A percentile compares a stretch with the other conserved stretches of the same genome.
phyloP scores from a whole-genome alignment of 2,113 vertebrate genomes.

The Anoplopoma fimbria region DNA sequence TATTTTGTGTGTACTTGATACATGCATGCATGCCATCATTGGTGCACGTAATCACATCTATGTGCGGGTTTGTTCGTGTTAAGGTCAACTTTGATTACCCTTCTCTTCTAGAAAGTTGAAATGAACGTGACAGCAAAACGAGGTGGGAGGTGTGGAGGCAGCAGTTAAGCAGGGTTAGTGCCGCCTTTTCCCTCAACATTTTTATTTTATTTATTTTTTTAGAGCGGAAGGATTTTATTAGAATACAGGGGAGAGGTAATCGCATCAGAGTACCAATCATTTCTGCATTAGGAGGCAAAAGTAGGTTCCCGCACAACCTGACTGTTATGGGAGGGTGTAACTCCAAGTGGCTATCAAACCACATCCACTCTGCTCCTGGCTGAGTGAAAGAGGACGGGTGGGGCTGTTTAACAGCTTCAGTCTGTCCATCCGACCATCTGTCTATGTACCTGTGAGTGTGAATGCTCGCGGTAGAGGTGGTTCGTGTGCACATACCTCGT shows the following conservation, averaged over 20 bases:
- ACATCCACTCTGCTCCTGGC: constrained; percentile 34
- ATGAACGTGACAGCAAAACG: constrained; percentile 20
- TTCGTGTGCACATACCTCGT: constrained; percentile 27
- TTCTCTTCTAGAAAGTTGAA: constrained; percentile 8
- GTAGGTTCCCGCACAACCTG: constrained; percentile 26
- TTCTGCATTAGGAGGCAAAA: constrained; percentile 59
- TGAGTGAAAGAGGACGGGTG: constrained; percentile 28
- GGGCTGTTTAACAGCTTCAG: constrained; percentile 49
- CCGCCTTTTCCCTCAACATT: constrained; percentile 9
- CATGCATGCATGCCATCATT: background rate
- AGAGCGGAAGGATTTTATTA: constrained; percentile 41
- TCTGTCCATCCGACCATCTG: constrained; percentile 63
- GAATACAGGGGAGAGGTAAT: constrained; percentile 48
- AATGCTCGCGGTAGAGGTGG: constrained; percentile 31
- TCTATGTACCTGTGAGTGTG: constrained; percentile 44
- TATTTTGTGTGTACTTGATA: constrained; percentile 8
- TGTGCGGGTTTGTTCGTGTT: background rate
- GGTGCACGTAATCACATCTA: background rate
- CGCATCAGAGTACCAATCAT: constrained; percentile 62
- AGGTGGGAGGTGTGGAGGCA: background rate
- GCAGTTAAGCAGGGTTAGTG: constrained; percentile 17
- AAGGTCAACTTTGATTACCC: constrained; percentile 40
- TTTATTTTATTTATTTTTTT: constrained; percentile 8
- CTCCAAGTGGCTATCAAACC: constrained; percentile 58
- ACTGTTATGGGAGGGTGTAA: constrained; percentile 40